Conservation (phyloP, 2,113 vertebrate species). For the Chloroceryle aenea region DNA sequence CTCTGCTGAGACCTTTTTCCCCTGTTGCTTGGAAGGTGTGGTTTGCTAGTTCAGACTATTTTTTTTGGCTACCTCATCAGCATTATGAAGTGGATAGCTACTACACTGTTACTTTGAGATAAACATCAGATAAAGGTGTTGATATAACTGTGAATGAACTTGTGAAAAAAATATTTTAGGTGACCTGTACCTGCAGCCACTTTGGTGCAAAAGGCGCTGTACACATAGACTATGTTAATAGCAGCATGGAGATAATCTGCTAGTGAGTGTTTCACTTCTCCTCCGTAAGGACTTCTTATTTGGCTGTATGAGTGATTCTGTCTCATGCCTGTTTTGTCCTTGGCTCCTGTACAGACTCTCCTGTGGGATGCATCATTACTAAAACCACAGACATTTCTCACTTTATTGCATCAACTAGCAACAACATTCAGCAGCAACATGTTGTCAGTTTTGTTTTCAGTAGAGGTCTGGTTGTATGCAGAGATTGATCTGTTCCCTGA, state of each 20-base stretch:
- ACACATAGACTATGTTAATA: fast-evolving
- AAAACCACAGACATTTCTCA: background rate
- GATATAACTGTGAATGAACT: background rate
- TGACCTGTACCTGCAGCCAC: background rate
- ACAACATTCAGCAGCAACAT: background rate
- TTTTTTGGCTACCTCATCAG: background rate
- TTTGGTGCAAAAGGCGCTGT: background rate
- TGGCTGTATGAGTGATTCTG: background rate
- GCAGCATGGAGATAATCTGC: background rate
- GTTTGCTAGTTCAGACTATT: background rate
- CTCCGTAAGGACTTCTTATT: background rate
- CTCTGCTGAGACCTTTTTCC: background rate
- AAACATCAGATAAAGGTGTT: background rate
- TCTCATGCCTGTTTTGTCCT: background rate
- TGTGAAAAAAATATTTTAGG: background rate
- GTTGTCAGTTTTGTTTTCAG: background rate
- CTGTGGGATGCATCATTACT: background rate
- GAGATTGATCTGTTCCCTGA: background rate
- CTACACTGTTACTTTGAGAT: background rate
- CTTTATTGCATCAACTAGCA: background rate
- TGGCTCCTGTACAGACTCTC: background rate
- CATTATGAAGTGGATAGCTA: background rate
- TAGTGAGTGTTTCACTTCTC: background rate
- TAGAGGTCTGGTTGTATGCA: background rate
- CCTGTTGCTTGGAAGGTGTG: background rate